Base-by-base conservation (phyloP, 2,113 vertebrate genomes). In the Chloropsis hardwickii region DNA sequence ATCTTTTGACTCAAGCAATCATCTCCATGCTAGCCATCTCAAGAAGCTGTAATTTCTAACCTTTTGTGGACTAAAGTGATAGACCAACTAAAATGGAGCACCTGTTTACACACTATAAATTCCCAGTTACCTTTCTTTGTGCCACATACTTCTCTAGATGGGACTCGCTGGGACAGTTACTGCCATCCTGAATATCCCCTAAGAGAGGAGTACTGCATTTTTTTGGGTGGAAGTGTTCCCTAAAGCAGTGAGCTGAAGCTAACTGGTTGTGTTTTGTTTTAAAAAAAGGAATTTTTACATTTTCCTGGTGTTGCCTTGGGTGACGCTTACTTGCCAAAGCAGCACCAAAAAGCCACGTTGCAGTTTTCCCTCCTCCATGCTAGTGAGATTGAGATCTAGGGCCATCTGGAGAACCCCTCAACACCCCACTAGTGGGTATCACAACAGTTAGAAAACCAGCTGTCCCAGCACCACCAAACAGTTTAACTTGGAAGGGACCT, bases 131-230 rank as follows among this genome's bases (percentile, higher is more conserved):
- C 11, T 37, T 39, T 50, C 15, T 20, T 39, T 45, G 12, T 16
- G 14, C 7, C 27, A 28, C 6, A 1, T 13, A 6, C 19, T 48
- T 61, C n/a, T 50, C 28, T 6, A 11, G 13, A 14, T 6, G 18
- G 42, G 23, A 51, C 21, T 33, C 10, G 9, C 1, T 5, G 37
- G 8, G 4, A 7, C 10, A 4, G 6, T 33, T 16, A 23, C 4
- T 25, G 5, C 87, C 70, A 42, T 17, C 10, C 65, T 12, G 14
- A 69, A 13, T 2, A 47, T 33, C 42, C 33, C 62, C 15, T 22
- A 4, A 10, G 33, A 53, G 9, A 65, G 28, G 19, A 56, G 4
- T 11, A 5, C 19, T 11, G 39, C 4, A 18, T 3, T 29, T 62
- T 39, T 9, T 1, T 35, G 20, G 10, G 24, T 3, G 9, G 3